These are phyloP conservation scores for Lophochroa leadbeateri DNA, from an alignment of 2,113 vertebrate species.

Conservation along the genomic window DNA sequence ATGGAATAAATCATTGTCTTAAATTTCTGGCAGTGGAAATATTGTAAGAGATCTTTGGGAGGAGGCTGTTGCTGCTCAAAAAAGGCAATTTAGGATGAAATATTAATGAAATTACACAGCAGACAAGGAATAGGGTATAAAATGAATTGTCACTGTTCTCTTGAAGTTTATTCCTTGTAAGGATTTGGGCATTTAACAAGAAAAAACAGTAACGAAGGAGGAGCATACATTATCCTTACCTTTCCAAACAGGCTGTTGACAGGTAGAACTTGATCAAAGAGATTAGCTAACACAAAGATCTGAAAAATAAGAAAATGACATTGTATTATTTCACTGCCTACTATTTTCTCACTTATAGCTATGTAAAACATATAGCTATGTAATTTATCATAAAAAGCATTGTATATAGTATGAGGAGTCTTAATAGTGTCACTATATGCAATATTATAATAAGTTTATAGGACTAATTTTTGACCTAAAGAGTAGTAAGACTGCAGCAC, in stretches of 20 bases:
- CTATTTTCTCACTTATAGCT: neutral
- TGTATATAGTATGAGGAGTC: neutral
- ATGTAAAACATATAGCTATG: neutral
- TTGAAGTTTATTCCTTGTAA: neutral
- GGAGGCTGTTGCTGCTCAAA: neutral
- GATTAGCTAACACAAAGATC: neutral
- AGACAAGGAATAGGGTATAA: neutral
- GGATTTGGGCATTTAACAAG: neutral
- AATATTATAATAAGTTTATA: neutral
- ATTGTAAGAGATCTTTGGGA: neutral
- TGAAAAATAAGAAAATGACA: neutral
- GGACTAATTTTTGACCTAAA: neutral
- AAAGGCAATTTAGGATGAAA: neutral
- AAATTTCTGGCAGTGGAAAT: conserved; percentile 20
- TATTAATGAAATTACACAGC: conserved; percentile 1
- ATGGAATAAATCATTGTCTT: neutral
- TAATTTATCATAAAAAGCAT: neutral
- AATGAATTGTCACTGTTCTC: neutral
- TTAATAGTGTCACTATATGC: neutral
- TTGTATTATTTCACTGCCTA: neutral
- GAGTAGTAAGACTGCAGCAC: neutral
- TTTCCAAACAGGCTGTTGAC: neutral
- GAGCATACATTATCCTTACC: neutral
- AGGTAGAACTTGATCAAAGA: neutral
- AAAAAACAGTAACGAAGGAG: neutral